Percentiles rank a stretch among this genome's conserved stretches.
These are phyloP conservation scores for Pseudorasbora parva DNA, from an alignment of 2,113 vertebrate genomes.

Conservation along the genomic window DNA sequence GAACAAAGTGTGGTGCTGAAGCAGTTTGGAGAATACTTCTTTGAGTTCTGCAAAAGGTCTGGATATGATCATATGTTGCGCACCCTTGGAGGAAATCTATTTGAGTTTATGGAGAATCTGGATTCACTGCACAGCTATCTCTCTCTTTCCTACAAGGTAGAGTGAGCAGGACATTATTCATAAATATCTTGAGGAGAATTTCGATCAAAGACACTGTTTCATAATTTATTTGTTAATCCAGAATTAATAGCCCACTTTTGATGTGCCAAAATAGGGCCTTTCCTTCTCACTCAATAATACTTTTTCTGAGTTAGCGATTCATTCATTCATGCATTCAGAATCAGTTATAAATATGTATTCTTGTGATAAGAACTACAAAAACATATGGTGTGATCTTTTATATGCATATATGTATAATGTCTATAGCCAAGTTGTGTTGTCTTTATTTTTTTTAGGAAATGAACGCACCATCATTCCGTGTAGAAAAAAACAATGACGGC, in stretches of 20 bases:
- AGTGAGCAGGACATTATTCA: constrained; percentile 21
- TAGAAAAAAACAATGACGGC: constrained; percentile 78
- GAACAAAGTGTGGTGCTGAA: constrained; percentile 74
- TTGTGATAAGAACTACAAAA: background rate
- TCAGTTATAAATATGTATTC: background rate
- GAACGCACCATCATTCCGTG: constrained; percentile 80
- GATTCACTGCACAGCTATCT: constrained; percentile 82
- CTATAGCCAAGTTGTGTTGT: background rate
- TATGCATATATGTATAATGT: background rate
- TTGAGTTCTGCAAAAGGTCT: constrained; percentile 81
- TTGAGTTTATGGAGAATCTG: constrained; percentile 83
- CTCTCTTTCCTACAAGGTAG: constrained; percentile 82
- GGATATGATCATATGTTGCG: constrained; percentile 84
- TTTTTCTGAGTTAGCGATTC: background rate
- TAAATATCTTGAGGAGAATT: constrained; percentile 3
- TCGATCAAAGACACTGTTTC: constrained; percentile 22
- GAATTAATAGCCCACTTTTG: background rate
- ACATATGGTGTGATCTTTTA: background rate
- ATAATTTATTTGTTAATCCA: constrained; percentile 12
- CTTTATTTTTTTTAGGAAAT: constrained; percentile 69
- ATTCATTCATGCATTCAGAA: constrained; percentile 6
- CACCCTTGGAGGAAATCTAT: constrained; percentile 81
- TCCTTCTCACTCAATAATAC: background rate
- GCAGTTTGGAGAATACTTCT: constrained; percentile 84
- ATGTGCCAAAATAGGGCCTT: background rate